These are phyloP conservation scores for Chloropsis hardwickii DNA, from an alignment of 2,113 vertebrate species.

Conservation along the genomic window DNA sequence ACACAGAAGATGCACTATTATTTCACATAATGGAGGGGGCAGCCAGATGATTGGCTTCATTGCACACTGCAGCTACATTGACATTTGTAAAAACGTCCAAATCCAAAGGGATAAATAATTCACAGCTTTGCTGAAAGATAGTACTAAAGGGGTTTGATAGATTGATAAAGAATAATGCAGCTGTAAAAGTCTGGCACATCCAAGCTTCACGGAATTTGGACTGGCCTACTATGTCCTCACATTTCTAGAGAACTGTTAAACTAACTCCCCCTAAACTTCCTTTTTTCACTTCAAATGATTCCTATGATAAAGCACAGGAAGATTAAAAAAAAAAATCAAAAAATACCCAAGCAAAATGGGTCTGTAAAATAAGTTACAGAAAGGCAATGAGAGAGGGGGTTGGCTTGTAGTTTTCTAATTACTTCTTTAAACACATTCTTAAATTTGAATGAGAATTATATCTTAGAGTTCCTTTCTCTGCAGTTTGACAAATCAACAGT, in stretches of 20 bases:
- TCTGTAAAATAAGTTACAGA: constrained; percentile 24
- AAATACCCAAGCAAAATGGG: background rate
- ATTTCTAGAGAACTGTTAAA: constrained; percentile 24
- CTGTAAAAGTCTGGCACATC: background rate
- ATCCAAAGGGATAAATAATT: constrained; percentile 62
- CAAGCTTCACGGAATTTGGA: background rate
- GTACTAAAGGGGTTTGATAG: background rate
- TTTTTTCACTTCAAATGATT: background rate
- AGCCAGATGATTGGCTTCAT: background rate
- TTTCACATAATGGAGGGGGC: constrained; percentile 1
- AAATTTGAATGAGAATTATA: constrained; percentile 53
- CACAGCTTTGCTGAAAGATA: constrained; percentile 44
- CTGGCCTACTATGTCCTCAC: background rate
- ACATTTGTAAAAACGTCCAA: constrained; percentile 46
- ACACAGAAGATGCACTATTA: constrained; percentile 3
- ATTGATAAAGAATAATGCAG: constrained; percentile 33
- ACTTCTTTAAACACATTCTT: constrained; percentile 39
- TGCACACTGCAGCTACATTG: constrained; percentile 13
- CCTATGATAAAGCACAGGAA: background rate
- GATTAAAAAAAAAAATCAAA: background rate
- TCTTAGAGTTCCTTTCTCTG: constrained; percentile 54
- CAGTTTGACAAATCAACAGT: constrained; percentile 71
- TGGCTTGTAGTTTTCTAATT: background rate
- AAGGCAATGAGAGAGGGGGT: background rate
- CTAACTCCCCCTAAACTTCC: background rate